phyloP scores from a whole-genome alignment of 2,113 vertebrate species.

The Nyctereutes procyonoides region DNA sequence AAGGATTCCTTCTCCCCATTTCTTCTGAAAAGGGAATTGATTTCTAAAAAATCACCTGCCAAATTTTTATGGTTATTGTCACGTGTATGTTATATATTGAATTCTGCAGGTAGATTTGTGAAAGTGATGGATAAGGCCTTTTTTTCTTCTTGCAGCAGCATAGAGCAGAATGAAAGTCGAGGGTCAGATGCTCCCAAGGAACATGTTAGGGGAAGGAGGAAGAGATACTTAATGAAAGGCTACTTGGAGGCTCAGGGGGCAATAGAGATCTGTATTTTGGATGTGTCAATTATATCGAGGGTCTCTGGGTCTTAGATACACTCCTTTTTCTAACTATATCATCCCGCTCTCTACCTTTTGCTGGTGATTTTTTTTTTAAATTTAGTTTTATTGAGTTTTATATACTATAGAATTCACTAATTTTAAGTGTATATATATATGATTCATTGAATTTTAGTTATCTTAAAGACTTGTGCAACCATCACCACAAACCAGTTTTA shows the following conservation, averaged over 20 bases:
- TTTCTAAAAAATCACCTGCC: slow-evolving; percentile 3
- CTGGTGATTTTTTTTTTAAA: background rate
- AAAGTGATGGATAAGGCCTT: background rate
- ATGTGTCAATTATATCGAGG: background rate
- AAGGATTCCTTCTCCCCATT: background rate
- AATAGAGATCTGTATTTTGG: background rate
- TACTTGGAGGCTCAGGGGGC: background rate
- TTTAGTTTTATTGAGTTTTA: background rate
- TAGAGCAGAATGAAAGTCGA: background rate
- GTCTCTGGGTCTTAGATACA: background rate
- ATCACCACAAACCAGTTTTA: background rate
- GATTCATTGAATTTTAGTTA: background rate
- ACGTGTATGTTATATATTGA: background rate
- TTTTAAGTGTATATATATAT: background rate
- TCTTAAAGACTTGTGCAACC: slow-evolving; percentile 27
- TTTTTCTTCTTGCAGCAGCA: background rate
- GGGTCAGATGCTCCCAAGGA: background rate
- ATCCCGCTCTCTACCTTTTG: background rate
- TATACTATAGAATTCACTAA: background rate
- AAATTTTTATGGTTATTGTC: background rate
- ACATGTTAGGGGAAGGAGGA: background rate
- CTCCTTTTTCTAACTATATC: background rate
- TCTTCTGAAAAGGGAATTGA: slow-evolving; percentile 46
- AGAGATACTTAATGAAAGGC: background rate
- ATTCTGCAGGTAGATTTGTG: slow-evolving; percentile 12